Evolutionary conservation across 2,888 invertebrate species (phyloP).

Genomic region (Noctua pronuba): DNA sequence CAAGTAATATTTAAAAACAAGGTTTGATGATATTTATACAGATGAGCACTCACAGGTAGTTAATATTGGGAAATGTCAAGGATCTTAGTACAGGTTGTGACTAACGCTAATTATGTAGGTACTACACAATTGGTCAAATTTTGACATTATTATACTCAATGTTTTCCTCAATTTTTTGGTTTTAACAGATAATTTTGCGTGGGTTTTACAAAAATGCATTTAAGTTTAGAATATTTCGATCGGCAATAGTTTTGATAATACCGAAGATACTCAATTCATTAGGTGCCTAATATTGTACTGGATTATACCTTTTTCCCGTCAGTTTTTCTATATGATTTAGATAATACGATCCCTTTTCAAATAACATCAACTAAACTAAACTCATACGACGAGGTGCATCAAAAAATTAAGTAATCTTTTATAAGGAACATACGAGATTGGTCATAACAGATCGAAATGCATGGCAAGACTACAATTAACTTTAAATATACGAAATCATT

Average conservation of each 20-base stretch:
- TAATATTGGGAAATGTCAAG: constrained; percentile 69
- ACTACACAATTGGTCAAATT: constrained; percentile 39
- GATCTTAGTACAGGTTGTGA: constrained; percentile 63
- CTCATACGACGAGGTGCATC: neutral
- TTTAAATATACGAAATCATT: neutral
- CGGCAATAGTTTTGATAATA: neutral
- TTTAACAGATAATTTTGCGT: constrained; percentile 13
- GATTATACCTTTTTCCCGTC: neutral
- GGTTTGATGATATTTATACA: constrained; percentile 55
- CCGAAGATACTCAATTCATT: neutral
- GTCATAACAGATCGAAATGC: neutral
- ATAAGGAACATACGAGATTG: neutral
- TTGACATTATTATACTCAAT: constrained; percentile 22
- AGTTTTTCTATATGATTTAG: neutral
- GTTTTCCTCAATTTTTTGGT: constrained; percentile 52
- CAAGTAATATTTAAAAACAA: constrained; percentile 40
- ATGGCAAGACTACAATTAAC: neutral
- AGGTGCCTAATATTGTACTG: neutral
- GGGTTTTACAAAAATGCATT: constrained; percentile 36
- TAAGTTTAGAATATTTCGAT: constrained; percentile 19
- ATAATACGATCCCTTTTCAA: neutral
- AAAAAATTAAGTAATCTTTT: neutral
- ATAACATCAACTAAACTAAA: neutral
- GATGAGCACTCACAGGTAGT: constrained; percentile 61
- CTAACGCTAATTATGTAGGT: constrained; percentile 54